Evolutionary conservation across 2,797 vertebrate genomes (phyloP).

Genomic region (Myripristis jacobus): DNA sequence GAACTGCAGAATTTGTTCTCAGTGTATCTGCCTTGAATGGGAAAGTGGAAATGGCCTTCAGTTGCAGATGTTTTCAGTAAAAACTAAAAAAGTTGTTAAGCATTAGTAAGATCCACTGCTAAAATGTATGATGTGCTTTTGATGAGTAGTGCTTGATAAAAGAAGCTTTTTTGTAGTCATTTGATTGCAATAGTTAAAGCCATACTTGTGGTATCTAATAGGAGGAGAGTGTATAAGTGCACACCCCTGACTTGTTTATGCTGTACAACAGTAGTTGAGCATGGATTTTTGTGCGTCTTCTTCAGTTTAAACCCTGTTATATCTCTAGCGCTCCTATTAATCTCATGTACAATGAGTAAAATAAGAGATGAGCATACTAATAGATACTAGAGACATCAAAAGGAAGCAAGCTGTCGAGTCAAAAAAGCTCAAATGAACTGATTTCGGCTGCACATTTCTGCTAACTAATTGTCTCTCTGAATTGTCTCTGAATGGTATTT

Average conservation of each 20-base stretch:
- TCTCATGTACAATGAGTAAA: constrained; percentile 16
- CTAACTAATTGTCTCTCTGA: too few species aligned
- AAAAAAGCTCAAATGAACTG: not conserved
- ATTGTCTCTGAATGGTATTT: constrained; percentile 43
- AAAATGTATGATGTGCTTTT: not conserved
- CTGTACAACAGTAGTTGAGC: constrained; percentile 7
- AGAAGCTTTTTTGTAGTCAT: not conserved
- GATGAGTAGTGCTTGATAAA: not conserved
- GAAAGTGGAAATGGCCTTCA: constrained; percentile 6
- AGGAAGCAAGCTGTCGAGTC: not conserved
- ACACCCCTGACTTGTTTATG: not conserved
- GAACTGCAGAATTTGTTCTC: constrained; percentile 21
- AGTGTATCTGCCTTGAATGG: constrained; percentile 42
- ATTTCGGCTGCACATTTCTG: not conserved
- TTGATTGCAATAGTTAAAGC: not conserved
- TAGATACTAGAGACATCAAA: constrained; percentile 18
- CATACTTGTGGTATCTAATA: not conserved
- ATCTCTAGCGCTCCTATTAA: not conserved
- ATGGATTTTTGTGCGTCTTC: not conserved
- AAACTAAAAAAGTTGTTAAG: constrained; percentile 36
- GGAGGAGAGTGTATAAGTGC: constrained; percentile 1
- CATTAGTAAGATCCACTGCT: constrained; percentile 20
- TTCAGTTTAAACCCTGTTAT: too few species aligned
- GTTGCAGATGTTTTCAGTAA: constrained; percentile 26
- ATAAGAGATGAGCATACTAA: not conserved